These are phyloP conservation scores for Delia radicum DNA, from an alignment of 1,140 invertebrate genomes.

Conservation along the genomic window DNA sequence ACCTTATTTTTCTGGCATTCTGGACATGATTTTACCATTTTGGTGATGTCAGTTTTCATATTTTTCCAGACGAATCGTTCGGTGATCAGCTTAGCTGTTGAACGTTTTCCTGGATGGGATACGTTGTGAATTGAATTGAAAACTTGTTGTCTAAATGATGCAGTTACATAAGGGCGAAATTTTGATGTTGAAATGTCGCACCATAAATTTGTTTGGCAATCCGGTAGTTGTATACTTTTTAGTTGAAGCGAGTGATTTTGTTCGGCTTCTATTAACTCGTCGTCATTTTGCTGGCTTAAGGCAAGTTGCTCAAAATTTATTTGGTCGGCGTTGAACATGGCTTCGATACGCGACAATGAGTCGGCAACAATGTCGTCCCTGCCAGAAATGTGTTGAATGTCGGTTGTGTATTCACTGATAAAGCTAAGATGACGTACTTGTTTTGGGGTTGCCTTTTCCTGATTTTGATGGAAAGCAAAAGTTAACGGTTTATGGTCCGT, in stretches of 20 bases:
- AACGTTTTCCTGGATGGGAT: neutral
- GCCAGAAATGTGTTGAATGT: slow-evolving; percentile 49
- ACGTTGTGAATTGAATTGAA: slow-evolving; percentile 16
- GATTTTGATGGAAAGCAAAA: slow-evolving; percentile 40
- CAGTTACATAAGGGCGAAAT: neutral
- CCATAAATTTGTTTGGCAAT: neutral
- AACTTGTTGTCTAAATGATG: neutral
- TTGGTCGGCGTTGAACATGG: slow-evolving; percentile 28
- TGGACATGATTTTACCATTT: neutral
- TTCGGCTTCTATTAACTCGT: neutral
- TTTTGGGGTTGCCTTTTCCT: slow-evolving; percentile 37
- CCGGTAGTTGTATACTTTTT: neutral
- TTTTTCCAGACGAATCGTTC: neutral
- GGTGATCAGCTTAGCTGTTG: neutral
- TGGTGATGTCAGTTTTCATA: neutral
- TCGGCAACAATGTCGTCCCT: slow-evolving; percentile 48
- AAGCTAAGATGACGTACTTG: slow-evolving; percentile 48
- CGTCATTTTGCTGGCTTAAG: slow-evolving; percentile 13
- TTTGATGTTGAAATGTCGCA: slow-evolving; percentile 23
- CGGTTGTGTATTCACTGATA: slow-evolving; percentile 53
- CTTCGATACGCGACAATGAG: slow-evolving; percentile 40
- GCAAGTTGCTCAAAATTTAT: neutral
- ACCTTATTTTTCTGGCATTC: slow-evolving; percentile 9
- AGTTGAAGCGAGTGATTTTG: neutral
- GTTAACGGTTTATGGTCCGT: slow-evolving; percentile 55